These are phyloP conservation scores for Agonopterix heracliana DNA, from an alignment of 2,888 invertebrate genomes.

Conservation along the genomic window DNA sequence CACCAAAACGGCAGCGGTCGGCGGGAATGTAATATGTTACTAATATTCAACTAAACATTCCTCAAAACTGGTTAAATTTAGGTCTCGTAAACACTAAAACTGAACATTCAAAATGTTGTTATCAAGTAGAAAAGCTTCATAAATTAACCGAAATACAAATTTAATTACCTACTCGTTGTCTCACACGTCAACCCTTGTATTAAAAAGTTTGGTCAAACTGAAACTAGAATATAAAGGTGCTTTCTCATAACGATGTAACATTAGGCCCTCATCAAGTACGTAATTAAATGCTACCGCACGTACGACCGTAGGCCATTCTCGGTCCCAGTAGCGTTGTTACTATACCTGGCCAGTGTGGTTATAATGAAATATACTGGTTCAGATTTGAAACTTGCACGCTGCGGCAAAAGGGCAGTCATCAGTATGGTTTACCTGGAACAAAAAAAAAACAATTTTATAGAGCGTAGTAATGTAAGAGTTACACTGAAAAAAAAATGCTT, in stretches of 20 bases:
- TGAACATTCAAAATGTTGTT: too few species aligned
- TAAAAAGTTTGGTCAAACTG: conserved; percentile 18
- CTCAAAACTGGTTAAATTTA: too few species aligned
- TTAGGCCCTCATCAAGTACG: conserved; percentile 41
- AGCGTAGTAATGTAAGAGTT: too few species aligned
- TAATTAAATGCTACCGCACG: conserved; percentile 49
- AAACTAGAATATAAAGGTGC: conserved; percentile 22
- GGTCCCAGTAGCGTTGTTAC: conserved; percentile 22
- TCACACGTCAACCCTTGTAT: conserved; percentile 5
- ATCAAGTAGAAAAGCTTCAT: too few species aligned
- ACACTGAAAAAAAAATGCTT: too few species aligned
- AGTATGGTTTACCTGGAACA: conserved; percentile 1
- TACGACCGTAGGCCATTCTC: conserved; percentile 28
- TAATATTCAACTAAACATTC: too few species aligned
- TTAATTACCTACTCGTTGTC: neutral
- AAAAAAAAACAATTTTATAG: neutral
- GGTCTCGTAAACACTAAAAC: too few species aligned
- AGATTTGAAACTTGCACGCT: neutral
- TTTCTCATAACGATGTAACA: conserved; percentile 29
- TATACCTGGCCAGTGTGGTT: conserved; percentile 14
- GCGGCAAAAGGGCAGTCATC: neutral
- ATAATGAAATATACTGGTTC: conserved; percentile 11
- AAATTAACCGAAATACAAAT: neutral
- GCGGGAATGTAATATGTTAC: too few species aligned
- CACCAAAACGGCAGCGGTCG: too few species aligned